Conservation (phyloP, 2,113 vertebrate species). For the Calyptommatus sinebrachiatus region DNA sequence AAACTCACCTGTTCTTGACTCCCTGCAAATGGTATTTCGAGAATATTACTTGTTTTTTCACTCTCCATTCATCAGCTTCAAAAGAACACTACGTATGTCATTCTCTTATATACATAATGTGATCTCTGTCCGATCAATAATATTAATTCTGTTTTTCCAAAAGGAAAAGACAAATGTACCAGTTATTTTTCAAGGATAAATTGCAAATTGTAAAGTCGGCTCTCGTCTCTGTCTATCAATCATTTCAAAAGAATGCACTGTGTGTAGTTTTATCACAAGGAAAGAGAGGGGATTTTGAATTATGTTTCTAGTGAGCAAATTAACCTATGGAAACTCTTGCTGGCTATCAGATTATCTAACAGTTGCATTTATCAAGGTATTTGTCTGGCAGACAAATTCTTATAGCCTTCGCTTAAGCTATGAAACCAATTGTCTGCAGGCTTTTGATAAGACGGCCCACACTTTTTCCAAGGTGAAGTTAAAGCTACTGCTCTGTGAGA, state of each 20-base stretch:
- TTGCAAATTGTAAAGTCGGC: not conserved
- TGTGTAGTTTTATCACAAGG: constrained; percentile 30
- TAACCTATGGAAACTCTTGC: constrained; percentile 16
- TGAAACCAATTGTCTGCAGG: constrained; percentile 10
- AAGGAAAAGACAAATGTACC: too few species aligned
- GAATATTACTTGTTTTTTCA: too few species aligned
- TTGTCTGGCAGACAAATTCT: not conserved
- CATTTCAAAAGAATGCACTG: not conserved
- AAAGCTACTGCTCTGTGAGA: not conserved
- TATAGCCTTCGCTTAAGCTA: constrained; percentile 12
- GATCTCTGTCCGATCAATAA: too few species aligned
- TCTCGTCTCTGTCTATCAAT: not conserved
- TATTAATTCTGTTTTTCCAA: too few species aligned
- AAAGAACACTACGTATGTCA: too few species aligned
- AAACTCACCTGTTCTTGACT: too few species aligned
- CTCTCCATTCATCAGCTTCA: too few species aligned
- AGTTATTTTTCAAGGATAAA: not conserved
- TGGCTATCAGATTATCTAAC: constrained; percentile 35
- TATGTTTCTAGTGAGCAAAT: constrained; percentile 20
- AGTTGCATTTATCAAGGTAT: constrained; percentile 14
- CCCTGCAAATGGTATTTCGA: too few species aligned
- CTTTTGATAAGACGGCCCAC: too few species aligned
- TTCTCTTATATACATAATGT: too few species aligned
- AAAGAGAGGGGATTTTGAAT: constrained; percentile 41
- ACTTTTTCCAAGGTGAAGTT: not conserved